These are phyloP conservation scores for Leptothorax acervorum DNA, from an alignment of 2,888 invertebrate species.

Conservation along the genomic window DNA sequence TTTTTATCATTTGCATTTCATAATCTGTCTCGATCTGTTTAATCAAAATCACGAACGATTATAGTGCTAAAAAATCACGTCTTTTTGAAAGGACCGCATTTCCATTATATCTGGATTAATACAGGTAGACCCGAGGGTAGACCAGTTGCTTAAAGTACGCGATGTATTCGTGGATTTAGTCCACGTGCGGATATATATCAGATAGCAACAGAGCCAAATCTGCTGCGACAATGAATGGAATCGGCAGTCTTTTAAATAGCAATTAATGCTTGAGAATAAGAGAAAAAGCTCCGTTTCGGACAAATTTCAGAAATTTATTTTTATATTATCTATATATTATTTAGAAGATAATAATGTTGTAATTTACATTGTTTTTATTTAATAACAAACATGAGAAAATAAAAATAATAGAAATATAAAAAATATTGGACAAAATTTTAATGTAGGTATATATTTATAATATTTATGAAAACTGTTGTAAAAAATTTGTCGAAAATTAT, in stretches of 20 bases:
- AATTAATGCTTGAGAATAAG: neutral
- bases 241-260: neutral
- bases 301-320: neutral
- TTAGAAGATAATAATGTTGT: neutral
- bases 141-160: neutral
- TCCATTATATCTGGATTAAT: neutral
- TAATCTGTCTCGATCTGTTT: conserved; percentile 6
- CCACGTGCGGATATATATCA: neutral
- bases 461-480: neutral
- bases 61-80: neutral
- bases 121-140: too few species aligned
- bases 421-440: neutral
- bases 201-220: neutral
- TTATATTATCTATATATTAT: neutral
- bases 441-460: neutral
- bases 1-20: conserved; percentile 37
- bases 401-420: neutral
- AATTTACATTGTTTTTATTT: neutral
- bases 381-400: neutral
- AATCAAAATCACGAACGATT: conserved; percentile 21
- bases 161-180: neutral
- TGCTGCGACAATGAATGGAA: neutral
- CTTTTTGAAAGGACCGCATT: neutral
- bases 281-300: neutral
- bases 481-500: neutral